Evolutionary conservation across 2,888 invertebrate species (phyloP).

Genomic region (Trisateles emortualis): DNA sequence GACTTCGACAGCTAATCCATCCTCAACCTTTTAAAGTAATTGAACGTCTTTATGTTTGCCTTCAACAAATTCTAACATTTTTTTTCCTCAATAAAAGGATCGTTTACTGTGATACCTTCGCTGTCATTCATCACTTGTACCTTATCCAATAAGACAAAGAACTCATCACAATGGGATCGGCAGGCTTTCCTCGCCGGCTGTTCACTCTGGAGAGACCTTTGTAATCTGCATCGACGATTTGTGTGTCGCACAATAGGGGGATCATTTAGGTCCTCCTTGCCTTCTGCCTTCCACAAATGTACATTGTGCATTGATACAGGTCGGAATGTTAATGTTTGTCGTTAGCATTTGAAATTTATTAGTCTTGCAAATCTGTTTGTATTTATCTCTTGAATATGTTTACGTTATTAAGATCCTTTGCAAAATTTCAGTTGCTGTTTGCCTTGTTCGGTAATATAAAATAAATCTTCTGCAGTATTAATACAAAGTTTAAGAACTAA

Average conservation of each 20-base stretch:
- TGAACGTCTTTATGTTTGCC: constrained; percentile 50
- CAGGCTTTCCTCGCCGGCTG: constrained; percentile 49
- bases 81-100: constrained; percentile 51
- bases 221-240: constrained; percentile 60
- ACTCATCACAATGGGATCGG: constrained; percentile 50
- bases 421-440: constrained; percentile 1
- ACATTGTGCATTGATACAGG: constrained; percentile 34
- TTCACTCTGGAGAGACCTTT: constrained; percentile 50
- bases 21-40: constrained; percentile 49
- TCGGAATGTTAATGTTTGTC: constrained; percentile 37
- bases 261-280: constrained; percentile 46
- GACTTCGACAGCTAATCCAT: constrained; percentile 45
- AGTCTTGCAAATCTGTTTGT: constrained; percentile 17
- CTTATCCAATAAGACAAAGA: constrained; percentile 57
- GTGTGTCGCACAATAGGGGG: constrained; percentile 49
- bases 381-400: constrained; percentile 15
- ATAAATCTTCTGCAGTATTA: too few species aligned
- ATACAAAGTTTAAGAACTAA: too few species aligned
- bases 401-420: constrained; percentile 3
- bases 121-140: constrained; percentile 51
- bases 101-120: constrained; percentile 46
- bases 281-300: constrained; percentile 27
- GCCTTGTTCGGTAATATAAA: neutral
- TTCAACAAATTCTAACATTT: constrained; percentile 46
- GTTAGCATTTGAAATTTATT: constrained; percentile 33